Evolutionary conservation across 2,797 vertebrate genomes (phyloP), one percentile per base, ranked within the genome.

Genomic region (Dendrocincla fuliginosa): DNA sequence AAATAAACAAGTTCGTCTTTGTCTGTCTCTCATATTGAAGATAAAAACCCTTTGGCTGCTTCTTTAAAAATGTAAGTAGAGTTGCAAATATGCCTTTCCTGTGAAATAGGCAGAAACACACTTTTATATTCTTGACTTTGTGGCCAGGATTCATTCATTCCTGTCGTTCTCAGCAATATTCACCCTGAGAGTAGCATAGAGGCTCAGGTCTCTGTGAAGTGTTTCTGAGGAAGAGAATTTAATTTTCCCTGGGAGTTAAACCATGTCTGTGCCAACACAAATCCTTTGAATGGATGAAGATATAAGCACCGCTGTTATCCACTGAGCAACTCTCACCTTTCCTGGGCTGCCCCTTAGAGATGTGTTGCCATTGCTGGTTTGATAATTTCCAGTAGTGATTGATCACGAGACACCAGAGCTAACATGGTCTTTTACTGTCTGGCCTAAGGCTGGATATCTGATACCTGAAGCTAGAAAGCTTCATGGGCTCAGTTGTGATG

Each of bases 1-100:
- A 89, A 89, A 84, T 75, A 95, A 96, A 96, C 53, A 86, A 96
- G 69, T 81, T 87, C 76, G 87, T 95, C 81, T 65, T 69, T 75
- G 84, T 63, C 74, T 92, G 55, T n/a, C 15, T 87, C 32, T 87
- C 30, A 35, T 57, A 47, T 8, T 24, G 32, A 47, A 92, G 67
- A 90, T 46, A 87, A 93, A 79, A 83, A 41, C 39, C 18, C 18
- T 65, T 86, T 86, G 63, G 28, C 59, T 87, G 46, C 32, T 86
- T 86, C n/a, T 68, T 86, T 78, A 64, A 91, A 90, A 82, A 70
- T 60, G 17, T 30, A 71, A 83, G 47, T 50, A 63, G 71, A 89
- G 60, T 69, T 74, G 42, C 50, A 93, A 91, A 69, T 86, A 78
- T 11, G 30, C 7, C 8, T 84, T 89, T 75, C 52, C 10, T 77